A percentile compares a stretch with the other conserved stretches of the same genome.
Conservation (phyloP, 2,888 invertebrate species). For the Diplazon laetatorius region DNA sequence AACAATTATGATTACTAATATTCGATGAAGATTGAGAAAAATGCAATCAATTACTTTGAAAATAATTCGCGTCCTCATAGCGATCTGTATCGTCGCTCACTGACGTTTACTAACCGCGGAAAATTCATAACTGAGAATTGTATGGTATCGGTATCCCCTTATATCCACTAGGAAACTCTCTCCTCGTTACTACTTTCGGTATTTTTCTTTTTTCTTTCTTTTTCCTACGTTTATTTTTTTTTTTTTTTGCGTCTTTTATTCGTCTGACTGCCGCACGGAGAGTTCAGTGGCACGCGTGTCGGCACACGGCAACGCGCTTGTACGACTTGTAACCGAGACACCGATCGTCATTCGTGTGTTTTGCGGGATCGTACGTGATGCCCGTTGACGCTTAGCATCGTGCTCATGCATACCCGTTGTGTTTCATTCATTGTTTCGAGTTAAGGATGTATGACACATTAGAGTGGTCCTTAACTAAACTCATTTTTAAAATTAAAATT, state of each 20-base stretch:
- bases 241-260: too few species aligned
- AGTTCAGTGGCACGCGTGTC: slow-evolving; percentile 58
- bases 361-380: slow-evolving; percentile 15
- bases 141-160: slow-evolving; percentile 71
- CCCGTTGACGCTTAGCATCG: slow-evolving; percentile 13
- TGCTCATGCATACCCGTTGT: slow-evolving; percentile 7
- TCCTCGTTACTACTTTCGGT: slow-evolving; percentile 53
- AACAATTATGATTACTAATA: background rate
- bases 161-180: slow-evolving; percentile 70
- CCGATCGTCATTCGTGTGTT: slow-evolving; percentile 30
- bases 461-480: too few species aligned
- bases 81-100: slow-evolving; percentile 59
- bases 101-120: slow-evolving; percentile 68
- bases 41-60: slow-evolving; percentile 67
- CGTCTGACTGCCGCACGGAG: slow-evolving; percentile 24
- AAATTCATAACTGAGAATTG: slow-evolving; percentile 76
- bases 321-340: slow-evolving; percentile 46
- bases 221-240: too few species aligned
- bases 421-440: slow-evolving; percentile 26
- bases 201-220: slow-evolving; percentile 55
- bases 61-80: slow-evolving; percentile 67
- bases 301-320: slow-evolving; percentile 15
- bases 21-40: background rate
- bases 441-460: too few species aligned
- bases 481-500: too few species aligned